Base-by-base conservation (phyloP, 2,113 vertebrate species). In the Megalops atlanticus region DNA sequence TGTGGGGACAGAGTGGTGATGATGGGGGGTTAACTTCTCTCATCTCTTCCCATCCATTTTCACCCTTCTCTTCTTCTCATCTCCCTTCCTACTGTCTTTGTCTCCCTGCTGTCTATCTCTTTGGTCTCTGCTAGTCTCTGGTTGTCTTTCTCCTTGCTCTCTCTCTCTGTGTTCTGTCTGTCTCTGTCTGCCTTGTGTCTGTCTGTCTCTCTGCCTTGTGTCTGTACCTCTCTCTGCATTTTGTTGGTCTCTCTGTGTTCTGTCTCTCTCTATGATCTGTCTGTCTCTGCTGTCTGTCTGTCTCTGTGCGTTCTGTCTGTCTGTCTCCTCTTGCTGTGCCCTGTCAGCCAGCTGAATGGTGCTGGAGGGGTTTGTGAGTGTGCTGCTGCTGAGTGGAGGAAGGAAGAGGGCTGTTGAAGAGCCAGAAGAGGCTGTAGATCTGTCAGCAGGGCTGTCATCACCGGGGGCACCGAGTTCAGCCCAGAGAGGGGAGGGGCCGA, bases 341-440 rank as follows among this genome's bases (percentile, higher is more conserved):
- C 1, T 6, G 15, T 31, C 69, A 35, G 35, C 27, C 45, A 77
- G 76, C 76, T 77, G 76, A 52, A 39, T 15, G 14, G 72, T 27
- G 4, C 45, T 49, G 52, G 76, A 76, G 35, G 24, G 72, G 38
- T 79, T 45, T 74, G 31, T 68, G 5, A 15, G 16, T 2, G 69
- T 24, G 38, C 68, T 4, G 24, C 12, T 21, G 18, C 15, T 8
- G 40, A 40, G 2, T 33, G 73, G 49, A 76, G 82, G 73, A 81
- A 82, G 77, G 77, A 79, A 58, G n/a, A 71, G 49, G 75, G 43
- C 78, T 79, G 81, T 74, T 75, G 31, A 77, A 77, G 81, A 24
- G 36, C 58, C 49, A 82, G 75, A 70, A 33, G 11, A 80, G 52
- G 58, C 76, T 80, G 64, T 84, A 75, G 80, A 83, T 86, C 82